phyloP scores from a whole-genome alignment of 2,113 vertebrate species.

The Sphyrna mokarran region DNA sequence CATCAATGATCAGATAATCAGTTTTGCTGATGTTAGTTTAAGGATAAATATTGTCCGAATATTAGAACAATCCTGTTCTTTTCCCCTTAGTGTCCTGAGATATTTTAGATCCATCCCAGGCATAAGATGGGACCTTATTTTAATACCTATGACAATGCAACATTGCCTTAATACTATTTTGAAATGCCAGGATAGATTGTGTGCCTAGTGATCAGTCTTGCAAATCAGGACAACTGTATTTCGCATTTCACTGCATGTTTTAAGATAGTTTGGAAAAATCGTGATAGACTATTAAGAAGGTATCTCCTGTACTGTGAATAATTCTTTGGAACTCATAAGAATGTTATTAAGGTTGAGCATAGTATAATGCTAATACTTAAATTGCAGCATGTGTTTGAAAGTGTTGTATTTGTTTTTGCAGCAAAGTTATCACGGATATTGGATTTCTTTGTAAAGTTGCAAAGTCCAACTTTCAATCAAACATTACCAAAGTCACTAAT shows the following conservation, averaged over 20 bases:
- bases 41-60: background rate
- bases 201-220: background rate
- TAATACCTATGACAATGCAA: background rate
- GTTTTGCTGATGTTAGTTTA: background rate
- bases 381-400: no score
- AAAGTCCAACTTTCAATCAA: background rate
- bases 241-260: background rate
- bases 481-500: background rate
- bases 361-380: no score
- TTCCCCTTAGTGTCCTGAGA: background rate
- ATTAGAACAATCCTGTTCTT: background rate
- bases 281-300: no score
- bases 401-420: no score
- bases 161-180: background rate
- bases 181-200: background rate
- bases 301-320: no score
- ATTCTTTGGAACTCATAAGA: no score
- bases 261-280: background rate
- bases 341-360: no score
- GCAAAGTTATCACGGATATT: background rate
- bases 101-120: background rate
- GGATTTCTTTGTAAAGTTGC: background rate
- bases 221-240: background rate
- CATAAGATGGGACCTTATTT: background rate
- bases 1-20: background rate